Conservation (phyloP, 2,888 invertebrate genomes). For the Sarcophaga rosellei region DNA sequence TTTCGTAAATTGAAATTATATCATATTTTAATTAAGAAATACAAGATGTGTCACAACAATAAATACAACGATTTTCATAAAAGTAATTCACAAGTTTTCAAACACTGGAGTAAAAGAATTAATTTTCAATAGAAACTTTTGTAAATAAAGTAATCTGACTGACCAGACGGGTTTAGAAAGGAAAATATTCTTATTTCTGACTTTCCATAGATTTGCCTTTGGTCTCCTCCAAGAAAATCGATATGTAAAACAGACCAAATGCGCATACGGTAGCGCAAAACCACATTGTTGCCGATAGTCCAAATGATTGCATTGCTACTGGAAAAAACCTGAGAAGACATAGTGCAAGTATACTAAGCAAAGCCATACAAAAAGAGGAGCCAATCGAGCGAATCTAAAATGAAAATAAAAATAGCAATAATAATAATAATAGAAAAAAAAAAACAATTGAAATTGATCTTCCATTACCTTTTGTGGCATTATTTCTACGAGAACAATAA, state of each 20-base stretch:
- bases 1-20: too few species aligned
- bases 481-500: constrained; percentile 78
- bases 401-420: background rate
- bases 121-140: too few species aligned
- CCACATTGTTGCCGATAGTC: constrained; percentile 78
- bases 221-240: constrained; percentile 77
- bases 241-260: constrained; percentile 76
- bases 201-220: constrained; percentile 76
- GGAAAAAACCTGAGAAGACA: constrained; percentile 76
- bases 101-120: too few species aligned
- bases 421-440: background rate
- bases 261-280: constrained; percentile 74
- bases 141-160: too few species aligned
- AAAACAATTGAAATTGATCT: background rate
- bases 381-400: constrained; percentile 74
- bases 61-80: too few species aligned
- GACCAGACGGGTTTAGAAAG: too few species aligned
- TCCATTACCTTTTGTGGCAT: constrained; percentile 77
- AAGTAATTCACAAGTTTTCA: too few species aligned
- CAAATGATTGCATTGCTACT: constrained; percentile 72
- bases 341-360: constrained; percentile 74
- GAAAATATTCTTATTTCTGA: background rate
- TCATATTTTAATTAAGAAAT: too few species aligned
- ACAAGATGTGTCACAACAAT: too few species aligned
- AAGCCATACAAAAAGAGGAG: constrained; percentile 73